Base-by-base conservation (phyloP, 1,140 invertebrate genomes). In the Temnothorax nylanderi region DNA sequence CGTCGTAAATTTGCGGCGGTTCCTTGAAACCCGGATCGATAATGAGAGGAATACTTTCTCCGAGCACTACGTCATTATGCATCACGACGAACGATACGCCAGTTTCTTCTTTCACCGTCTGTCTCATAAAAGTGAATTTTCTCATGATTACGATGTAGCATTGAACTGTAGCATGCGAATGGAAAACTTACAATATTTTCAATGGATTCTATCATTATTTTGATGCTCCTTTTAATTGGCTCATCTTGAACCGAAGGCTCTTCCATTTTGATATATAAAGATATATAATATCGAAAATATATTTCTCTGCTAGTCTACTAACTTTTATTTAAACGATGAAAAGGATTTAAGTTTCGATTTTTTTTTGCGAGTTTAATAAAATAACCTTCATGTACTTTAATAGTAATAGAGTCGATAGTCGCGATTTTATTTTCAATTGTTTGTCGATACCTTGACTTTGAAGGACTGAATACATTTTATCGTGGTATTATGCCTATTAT, bases 101-200 rank as follows among this genome's bases (percentile, higher is more conserved):
- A n/a, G 77, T 41, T 13, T 49, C 49, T 13, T 91, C 85, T 5
- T 87, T 76, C 41, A 44, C 56, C 0, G 86, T 80, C 92, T 93
- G 54, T 5, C 44, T 5, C 10, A 11, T 0, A 49, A 44, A 65
- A 62, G 13, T 11, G 7, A 51, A 8, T 78, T 41, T 37, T 67
- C 21, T 51, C 32, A 8, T n/a, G 18, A 65, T 49, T 26, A 49
- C n/a, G 11, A 26, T 5, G 21, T 67, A 47, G 5, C 8, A 13
- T 58, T 58, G 16, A 37, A 58, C 64, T 32, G n/a, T 26, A 26
- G 26, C 26, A 26, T 69, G 54, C 74, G 18, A 26, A 56, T 13
- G 67, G 18, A 41, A 72, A 37, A 87, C 90, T 90, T 86, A 93
- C 92, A 34, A 93, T 72, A 89, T 93, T 93, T 81, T 93, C 91